A percentile compares a stretch with the other conserved stretches of the same genome.
phyloP scores from a whole-genome alignment of 2,797 vertebrate species.

The Phataginus tetradactyla region DNA sequence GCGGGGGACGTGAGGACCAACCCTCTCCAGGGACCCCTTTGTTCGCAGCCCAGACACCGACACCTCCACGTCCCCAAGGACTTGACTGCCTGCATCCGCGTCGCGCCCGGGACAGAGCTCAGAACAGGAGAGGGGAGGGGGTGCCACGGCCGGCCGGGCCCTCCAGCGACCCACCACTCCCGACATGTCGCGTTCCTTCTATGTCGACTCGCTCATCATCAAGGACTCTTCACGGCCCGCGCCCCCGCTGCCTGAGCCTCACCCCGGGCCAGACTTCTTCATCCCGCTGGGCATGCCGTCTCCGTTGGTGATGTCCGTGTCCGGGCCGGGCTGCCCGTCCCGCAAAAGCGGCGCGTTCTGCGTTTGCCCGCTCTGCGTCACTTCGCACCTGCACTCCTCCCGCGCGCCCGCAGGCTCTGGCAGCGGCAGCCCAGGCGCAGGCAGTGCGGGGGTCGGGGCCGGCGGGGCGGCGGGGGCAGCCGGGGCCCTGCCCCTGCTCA shows the following conservation, averaged over 20 bases:
- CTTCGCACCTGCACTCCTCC: slow-evolving; percentile 95
- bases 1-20: slow-evolving; percentile 97
- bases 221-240: slow-evolving; percentile 94
- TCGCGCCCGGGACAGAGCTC: background rate
- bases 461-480: slow-evolving; percentile 69
- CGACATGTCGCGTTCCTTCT: slow-evolving; percentile 97
- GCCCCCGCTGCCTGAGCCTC: slow-evolving; percentile 87
- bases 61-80: slow-evolving; percentile 92
- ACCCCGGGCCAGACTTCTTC: slow-evolving; percentile 93
- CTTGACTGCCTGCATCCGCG: slow-evolving; percentile 85
- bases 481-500: slow-evolving; percentile 91
- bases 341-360: slow-evolving; percentile 97
- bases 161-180: slow-evolving; percentile 64
- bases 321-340: slow-evolving; percentile 92
- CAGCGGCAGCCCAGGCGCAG: slow-evolving; percentile 74
- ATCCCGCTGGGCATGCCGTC: slow-evolving; percentile 96
- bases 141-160: background rate
- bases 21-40: slow-evolving; percentile 98
- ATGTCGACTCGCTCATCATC: slow-evolving; percentile 99
- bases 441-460: slow-evolving; percentile 32
- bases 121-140: background rate
- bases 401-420: slow-evolving; percentile 80
- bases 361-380: slow-evolving; percentile 97
- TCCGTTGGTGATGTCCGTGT: slow-evolving; percentile 93
- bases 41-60: slow-evolving; percentile 96